These are phyloP conservation scores for Macrosteles quadrilineatus DNA, from an alignment of 1,140 invertebrate species.

Conservation along the genomic window DNA sequence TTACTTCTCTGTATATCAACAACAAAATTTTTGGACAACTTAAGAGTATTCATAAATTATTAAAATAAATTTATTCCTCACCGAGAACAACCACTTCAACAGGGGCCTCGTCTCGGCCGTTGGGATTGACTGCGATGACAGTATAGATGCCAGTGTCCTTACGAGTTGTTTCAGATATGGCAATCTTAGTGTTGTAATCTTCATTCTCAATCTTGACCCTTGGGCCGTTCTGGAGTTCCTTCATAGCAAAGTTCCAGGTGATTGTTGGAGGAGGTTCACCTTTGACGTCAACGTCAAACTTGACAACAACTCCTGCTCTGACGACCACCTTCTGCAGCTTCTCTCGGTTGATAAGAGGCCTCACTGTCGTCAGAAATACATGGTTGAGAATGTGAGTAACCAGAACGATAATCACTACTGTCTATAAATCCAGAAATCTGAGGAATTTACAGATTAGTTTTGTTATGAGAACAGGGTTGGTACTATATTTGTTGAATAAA, in stretches of 20 bases:
- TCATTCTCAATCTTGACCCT: slow-evolving; percentile 83
- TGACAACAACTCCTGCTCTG: slow-evolving; percentile 87
- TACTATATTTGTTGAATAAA: too few species aligned
- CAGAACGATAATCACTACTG: too few species aligned
- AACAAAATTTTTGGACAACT: too few species aligned
- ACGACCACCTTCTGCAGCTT: slow-evolving; percentile 88
- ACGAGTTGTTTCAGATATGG: slow-evolving; percentile 75
- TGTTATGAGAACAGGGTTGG: too few species aligned
- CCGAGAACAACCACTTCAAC: slow-evolving; percentile 92
- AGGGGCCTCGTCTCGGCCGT: slow-evolving; percentile 90
- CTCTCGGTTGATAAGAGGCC: slow-evolving; percentile 88
- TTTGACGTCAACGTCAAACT: slow-evolving; percentile 91
- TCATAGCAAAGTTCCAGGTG: slow-evolving; percentile 81
- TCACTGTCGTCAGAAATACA: slow-evolving; percentile 62
- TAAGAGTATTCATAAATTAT: too few species aligned
- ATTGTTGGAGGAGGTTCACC: slow-evolving; percentile 94
- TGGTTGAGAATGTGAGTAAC: neutral
- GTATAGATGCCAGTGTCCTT: slow-evolving; percentile 89
- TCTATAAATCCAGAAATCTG: too few species aligned
- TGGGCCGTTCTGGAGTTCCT: slow-evolving; percentile 61
- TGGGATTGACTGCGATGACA: slow-evolving; percentile 87
- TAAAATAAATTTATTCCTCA: too few species aligned
- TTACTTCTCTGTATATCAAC: neutral
- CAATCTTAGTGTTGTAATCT: slow-evolving; percentile 89
- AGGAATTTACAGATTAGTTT: too few species aligned